phyloP scores from a whole-genome alignment of 2,888 invertebrate species.

The Clusia tigrina region DNA sequence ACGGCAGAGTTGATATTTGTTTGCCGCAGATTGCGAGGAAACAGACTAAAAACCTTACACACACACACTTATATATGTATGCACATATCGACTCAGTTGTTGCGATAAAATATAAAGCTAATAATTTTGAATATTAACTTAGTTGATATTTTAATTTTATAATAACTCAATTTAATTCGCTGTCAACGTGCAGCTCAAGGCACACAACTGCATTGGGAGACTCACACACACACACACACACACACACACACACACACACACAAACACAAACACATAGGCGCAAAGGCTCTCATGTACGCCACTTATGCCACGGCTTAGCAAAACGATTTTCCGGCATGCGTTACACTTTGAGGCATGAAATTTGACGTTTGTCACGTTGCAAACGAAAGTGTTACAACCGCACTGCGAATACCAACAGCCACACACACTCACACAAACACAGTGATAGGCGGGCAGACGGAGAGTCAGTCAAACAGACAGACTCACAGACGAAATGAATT shows the following conservation, averaged over 20 bases:
- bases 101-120: not conserved
- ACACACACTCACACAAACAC: not conserved
- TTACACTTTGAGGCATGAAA: conserved; percentile 23
- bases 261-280: not conserved
- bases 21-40: too few species aligned
- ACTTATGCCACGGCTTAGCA: not conserved
- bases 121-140: not conserved
- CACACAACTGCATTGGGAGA: not conserved
- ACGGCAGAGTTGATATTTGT: too few species aligned
- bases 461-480: conserved; percentile 5
- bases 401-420: not conserved
- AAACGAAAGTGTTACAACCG: not conserved
- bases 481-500: conserved; percentile 15
- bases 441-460: conserved; percentile 6
- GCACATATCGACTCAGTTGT: too few species aligned
- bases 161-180: conserved; percentile 30
- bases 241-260: not conserved
- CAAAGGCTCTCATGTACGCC: not conserved
- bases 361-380: conserved; percentile 28
- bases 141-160: conserved; percentile 10
- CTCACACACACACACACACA: not conserved
- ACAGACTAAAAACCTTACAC: too few species aligned
- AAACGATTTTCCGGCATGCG: conserved; percentile 15
- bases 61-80: too few species aligned
- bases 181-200: conserved; percentile 9